Evolutionary conservation across 1,140 invertebrate species (phyloP).

Genomic region (Zaprionus gabonicus): DNA sequence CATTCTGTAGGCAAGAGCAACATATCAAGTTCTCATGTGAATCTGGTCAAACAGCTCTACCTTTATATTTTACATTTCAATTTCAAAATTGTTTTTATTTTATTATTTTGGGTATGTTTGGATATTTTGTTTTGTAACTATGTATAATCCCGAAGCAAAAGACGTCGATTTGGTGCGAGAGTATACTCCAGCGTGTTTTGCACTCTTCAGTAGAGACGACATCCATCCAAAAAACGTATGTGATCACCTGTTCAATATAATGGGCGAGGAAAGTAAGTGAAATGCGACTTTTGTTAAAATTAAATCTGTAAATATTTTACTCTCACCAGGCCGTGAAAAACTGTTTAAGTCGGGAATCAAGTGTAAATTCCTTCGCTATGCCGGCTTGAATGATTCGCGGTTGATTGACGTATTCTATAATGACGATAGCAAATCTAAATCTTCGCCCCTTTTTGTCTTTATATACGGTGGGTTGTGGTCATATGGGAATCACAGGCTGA

Average conservation of each 20-base stretch:
- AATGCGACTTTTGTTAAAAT: background rate
- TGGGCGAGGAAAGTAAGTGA: background rate
- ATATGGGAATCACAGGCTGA: background rate
- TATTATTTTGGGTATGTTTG: too few relatives aligned
- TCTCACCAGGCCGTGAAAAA: background rate
- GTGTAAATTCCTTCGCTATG: background rate
- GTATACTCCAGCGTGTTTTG: background rate
- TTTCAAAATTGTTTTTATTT: too few relatives aligned
- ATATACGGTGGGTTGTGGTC: background rate
- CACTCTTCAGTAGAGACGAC: background rate
- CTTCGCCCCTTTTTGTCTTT: background rate
- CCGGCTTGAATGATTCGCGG: background rate
- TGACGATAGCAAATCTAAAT: background rate
- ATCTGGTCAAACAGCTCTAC: too few relatives aligned
- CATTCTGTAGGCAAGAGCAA: too few relatives aligned
- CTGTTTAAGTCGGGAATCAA: background rate
- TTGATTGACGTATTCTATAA: background rate
- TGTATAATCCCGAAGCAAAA: background rate
- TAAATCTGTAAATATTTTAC: background rate
- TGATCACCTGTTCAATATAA: accelerated
- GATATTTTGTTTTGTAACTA: background rate
- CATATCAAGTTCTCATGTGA: too few relatives aligned
- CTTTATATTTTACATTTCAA: too few relatives aligned
- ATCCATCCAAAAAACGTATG: accelerated
- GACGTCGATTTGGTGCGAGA: background rate